phyloP scores from a whole-genome alignment of 2,888 invertebrate genomes.

The Cryptus armator region DNA sequence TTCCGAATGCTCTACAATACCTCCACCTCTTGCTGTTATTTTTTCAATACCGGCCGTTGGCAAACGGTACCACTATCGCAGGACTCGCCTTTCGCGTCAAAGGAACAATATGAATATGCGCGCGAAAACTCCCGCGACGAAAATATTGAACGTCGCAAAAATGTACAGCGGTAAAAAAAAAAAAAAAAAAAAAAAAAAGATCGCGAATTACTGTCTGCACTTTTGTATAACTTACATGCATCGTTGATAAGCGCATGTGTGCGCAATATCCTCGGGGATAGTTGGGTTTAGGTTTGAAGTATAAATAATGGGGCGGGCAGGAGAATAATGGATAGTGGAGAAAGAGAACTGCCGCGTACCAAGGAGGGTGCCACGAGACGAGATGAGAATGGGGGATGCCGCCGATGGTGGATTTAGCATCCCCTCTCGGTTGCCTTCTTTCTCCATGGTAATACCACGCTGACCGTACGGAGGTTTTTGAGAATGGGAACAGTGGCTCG shows the following conservation, averaged over 20 bases:
- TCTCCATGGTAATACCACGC: constrained; percentile 68
- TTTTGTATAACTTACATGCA: not conserved
- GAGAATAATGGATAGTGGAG: constrained; percentile 73
- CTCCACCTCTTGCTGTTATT: not conserved
- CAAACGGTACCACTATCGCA: not conserved
- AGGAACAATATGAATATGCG: constrained; percentile 12
- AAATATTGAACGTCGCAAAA: constrained; percentile 9
- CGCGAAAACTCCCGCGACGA: not conserved
- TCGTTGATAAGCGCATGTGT: constrained; percentile 33
- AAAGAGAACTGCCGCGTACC: constrained; percentile 14
- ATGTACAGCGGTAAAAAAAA: constrained; percentile 6
- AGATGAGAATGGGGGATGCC: constrained; percentile 23
- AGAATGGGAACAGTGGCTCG: constrained; percentile 78
- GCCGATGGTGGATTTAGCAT: constrained; percentile 43
- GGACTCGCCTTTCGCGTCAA: not conserved
- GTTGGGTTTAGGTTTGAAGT: constrained; percentile 71
- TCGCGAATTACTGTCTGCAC: constrained; percentile 4
- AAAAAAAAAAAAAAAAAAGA: not conserved
- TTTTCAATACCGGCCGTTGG: not conserved
- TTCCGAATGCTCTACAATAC: not conserved
- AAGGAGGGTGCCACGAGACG: constrained; percentile 53
- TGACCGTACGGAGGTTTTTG: constrained; percentile 75
- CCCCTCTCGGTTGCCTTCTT: constrained; percentile 25
- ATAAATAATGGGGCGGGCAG: constrained; percentile 77
- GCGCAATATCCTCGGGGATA: constrained; percentile 12